These are phyloP conservation scores for Ginglymostoma cirratum DNA, from an alignment of 2,113 vertebrate species.

Conservation along the genomic window DNA sequence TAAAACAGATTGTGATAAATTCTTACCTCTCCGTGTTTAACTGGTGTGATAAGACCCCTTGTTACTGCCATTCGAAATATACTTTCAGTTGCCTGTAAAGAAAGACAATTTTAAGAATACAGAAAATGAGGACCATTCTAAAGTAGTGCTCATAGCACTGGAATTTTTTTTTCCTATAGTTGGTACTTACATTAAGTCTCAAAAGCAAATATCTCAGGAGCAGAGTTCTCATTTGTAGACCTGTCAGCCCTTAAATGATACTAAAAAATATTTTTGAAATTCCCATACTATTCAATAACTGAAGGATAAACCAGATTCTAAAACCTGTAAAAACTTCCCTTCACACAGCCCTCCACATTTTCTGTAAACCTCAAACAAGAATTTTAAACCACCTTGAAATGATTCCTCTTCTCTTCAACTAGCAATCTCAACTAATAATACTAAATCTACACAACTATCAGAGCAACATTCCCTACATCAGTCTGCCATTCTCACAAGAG, in stretches of 20 bases:
- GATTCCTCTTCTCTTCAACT: neutral
- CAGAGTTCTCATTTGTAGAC: neutral
- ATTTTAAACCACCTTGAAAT: neutral
- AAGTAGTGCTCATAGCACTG: neutral
- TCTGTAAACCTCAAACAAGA: neutral
- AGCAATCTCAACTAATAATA: too few relatives aligned
- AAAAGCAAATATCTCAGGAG: neutral
- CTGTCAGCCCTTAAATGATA: neutral
- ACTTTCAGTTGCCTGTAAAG: constrained; percentile 65
- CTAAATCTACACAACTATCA: too few relatives aligned
- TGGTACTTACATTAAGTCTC: neutral
- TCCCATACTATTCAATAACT: neutral
- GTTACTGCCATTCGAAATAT: constrained; percentile 70
- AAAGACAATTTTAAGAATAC: constrained; percentile 40
- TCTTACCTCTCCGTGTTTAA: constrained; percentile 73
- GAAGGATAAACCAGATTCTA: neutral
- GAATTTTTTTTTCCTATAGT: neutral
- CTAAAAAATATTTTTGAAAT: neutral
- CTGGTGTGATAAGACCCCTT: constrained; percentile 64
- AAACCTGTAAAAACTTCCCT: neutral
- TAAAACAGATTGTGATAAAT: neutral
- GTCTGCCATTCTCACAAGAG: too few relatives aligned
- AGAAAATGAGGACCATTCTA: neutral
- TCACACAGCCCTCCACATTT: too few relatives aligned
- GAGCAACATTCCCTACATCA: too few relatives aligned